A percentile compares a stretch with the other conserved stretches of the same genome.
phyloP scores from a whole-genome alignment of 2,797 vertebrate species.

The Arnoldichthys spilopterus region DNA sequence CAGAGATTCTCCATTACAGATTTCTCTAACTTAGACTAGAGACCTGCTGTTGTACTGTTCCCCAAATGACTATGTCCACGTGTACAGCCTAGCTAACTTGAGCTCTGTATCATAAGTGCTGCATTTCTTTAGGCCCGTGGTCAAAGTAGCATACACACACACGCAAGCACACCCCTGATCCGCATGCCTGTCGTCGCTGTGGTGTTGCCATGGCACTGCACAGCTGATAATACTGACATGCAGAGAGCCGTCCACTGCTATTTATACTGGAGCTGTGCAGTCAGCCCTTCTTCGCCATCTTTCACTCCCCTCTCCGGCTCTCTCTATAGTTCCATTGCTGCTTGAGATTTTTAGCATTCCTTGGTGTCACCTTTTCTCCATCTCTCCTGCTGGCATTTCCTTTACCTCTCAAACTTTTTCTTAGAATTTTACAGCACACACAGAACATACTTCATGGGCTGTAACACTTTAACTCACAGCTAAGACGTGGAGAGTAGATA shows the following conservation, averaged over 20 bases:
- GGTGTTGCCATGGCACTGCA: conserved; percentile 48
- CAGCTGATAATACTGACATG: conserved; percentile 56
- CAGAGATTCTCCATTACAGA: conserved; percentile 3
- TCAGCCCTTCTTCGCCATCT: conserved; percentile 38
- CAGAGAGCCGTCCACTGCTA: conserved; percentile 44
- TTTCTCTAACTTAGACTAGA: not conserved
- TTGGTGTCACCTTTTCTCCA: conserved; percentile 9
- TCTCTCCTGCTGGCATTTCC: conserved; percentile 12
- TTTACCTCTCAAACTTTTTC: not conserved
- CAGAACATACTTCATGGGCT: not conserved
- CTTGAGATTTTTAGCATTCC: conserved; percentile 21
- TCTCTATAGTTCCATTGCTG: not conserved
- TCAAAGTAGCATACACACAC: not conserved
- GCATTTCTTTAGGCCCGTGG: conserved; percentile 15
- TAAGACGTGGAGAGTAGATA: no score
- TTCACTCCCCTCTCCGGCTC: conserved; percentile 56
- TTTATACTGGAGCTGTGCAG: conserved; percentile 46
- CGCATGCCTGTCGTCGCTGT: conserved; percentile 47
- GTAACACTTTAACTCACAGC: not conserved
- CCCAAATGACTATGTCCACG: conserved; percentile 4
- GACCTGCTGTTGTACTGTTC: not conserved
- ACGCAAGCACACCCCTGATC: conserved; percentile 19
- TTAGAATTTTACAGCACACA: not conserved
- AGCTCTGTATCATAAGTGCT: not conserved
- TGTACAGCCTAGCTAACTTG: not conserved